Evolutionary conservation across 2,888 invertebrate genomes (phyloP), one percentile per base, ranked within the genome.

Genomic region (Chalcis sispes): DNA sequence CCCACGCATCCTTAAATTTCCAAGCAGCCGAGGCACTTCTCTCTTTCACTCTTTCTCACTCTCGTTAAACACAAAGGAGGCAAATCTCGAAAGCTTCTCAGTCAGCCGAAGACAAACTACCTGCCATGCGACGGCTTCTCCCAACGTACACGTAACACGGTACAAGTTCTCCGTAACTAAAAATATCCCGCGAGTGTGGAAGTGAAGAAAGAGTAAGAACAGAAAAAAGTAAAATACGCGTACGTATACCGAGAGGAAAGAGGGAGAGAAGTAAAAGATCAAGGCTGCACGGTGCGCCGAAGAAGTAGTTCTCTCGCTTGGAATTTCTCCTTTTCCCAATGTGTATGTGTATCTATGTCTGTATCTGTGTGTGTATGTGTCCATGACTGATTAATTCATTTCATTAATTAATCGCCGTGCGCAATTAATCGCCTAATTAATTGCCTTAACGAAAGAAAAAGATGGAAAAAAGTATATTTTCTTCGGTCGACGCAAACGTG

Each of bases 401-500:
- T 42, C 42, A 18, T 75, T 70, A 65, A 70, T 70, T 50, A 65
- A 70, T 65, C 52, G 8, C 7, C 32, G 25, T 15, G 20, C 50
- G 50, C 65, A 59, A 75, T 70, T 59, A 65, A 71, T 71, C 54
- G 65, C 23, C 32, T 66, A 70, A 75, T 75, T 71, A 75, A 71
- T 66, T 40, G 36, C 27, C 13, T n/a, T n/a, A n/a, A 15, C 40
- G 59, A 27, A 50, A 7, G 36, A n/a, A n/a, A n/a, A n/a, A n/a
- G n/a, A n/a, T 10, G 13, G n/a, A n/a, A 29, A 18, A n/a, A 10
- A 36, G 50, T 2, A 2, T 48, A 29, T 50, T 23, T 25, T 46
- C 5, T 32, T 48, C 42, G n/a, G 46, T 10, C 20, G 54, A n/a
- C n/a, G n/a, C n/a, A n/a, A n/a, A n/a, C n/a, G n/a, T n/a, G n/a